Evolutionary conservation across 2,797 vertebrate species (phyloP), one percentile per base, ranked within the genome.

Genomic region (Peromyscus melanophrys): DNA sequence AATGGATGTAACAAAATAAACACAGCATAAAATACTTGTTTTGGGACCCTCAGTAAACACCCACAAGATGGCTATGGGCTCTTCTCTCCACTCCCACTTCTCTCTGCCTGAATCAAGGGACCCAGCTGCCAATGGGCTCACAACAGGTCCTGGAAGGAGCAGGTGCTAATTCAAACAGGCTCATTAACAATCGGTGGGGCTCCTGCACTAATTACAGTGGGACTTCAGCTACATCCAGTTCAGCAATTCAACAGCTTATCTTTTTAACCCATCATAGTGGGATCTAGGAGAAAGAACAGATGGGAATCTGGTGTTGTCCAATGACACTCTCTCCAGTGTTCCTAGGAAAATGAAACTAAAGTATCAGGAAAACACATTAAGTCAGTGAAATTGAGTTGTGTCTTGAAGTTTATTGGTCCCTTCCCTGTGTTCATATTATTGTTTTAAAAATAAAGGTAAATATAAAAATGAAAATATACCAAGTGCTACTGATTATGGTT

Each of bases 101-200:
- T 63, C 17, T 97, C 43, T 96, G 59, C 69, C 31, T 95, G 94
- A 96, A 94, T 96, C 91, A 87, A 87, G 96, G 89, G 95, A 92
- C 95, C 29, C 76, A 84, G 69, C 91, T 97, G 75, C 75, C 86
- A 93, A 34, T 8, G 57, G 34, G 83, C 76, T 97, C 71, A 81
- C 31, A 95, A 61, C 17, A 12, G 23, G 95, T 75, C 80, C 69
- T 96, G 92, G 46, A 31, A 96, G 97, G 96, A 97, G 96, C 96
- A 97, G 97, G 97, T 97, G 97, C 75, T 96, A 95, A 96, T 87
- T 96, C 94, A 97, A 81, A 96, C 71, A 92, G 25, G 73, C 94
- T 98, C 96, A 97, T 97, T 98, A 98, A 77, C 94, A 96, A 92
- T 96, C 95, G 90, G 83, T 96, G 91, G 89, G 94, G 83, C 83